Base-by-base conservation (phyloP, 2,113 vertebrate genomes). In the Vanacampus margaritifer region DNA sequence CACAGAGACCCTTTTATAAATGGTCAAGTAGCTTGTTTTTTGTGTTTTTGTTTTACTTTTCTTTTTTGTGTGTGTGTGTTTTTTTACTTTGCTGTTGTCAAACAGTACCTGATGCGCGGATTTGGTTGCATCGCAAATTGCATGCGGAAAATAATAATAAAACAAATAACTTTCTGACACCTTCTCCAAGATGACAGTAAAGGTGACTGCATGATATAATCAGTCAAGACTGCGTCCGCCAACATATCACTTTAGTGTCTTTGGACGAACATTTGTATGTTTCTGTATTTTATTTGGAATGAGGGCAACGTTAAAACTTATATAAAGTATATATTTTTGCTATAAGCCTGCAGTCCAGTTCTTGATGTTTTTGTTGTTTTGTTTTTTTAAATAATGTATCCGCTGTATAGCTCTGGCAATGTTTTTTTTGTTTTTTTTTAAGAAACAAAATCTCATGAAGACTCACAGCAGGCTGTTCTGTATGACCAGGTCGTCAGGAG, bases 311-410 rank as follows among this genome's bases (percentile, higher is more conserved):
- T 86, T 73, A 78, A 85, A 56, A 89, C 79, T 75, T 84, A 67
- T 88, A 88, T 88, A 91, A 90, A 91, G 81, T 86, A 82, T 93
- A 89, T 93, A 92, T 93, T 93, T 93, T 92, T 92, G 90, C 90
- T 88, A 91, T 90, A 82, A 90, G 84, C 88, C 89, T 91, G 90
- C 84, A 79, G 86, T 62, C 37, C 13, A 39, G 16, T 46, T 51
- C n/a, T 41, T 39, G 37, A 39, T 39, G n/a, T 21, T 32, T 8
- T 74, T 79, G 72, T 43, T 43, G 1, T 43, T 36, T 86, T 83
- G 76, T 86, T 91, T 89, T 88, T 32, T 32, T 32, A 32, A 32
- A 32, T 72, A 82, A 85, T 88, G 88, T 90, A 83, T 83, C 86
- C 74, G 89, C 88, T 91, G 89, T 92, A 89, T 86, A 88, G 85